Evolutionary conservation across 2,888 invertebrate genomes (phyloP).

Genomic region (Carpatolechia fugitivella): DNA sequence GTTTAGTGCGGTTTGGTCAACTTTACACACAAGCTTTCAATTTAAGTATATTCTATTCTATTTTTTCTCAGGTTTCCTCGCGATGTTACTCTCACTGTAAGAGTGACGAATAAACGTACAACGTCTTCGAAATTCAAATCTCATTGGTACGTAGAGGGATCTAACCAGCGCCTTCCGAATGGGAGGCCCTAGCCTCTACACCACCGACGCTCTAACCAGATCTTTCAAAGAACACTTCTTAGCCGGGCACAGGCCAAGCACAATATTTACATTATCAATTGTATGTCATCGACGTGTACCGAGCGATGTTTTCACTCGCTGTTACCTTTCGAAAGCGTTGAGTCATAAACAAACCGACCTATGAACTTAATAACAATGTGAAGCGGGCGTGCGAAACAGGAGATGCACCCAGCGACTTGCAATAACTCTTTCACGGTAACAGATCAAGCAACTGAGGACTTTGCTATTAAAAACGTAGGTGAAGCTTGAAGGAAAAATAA

Average conservation of each 20-base stretch:
- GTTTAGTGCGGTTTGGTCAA: no score
- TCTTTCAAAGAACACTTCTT: slow-evolving; percentile 41
- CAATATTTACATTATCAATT: slow-evolving; percentile 74
- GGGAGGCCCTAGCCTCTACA: no score
- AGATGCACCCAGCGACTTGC: slow-evolving; percentile 69
- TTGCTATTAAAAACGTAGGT: not conserved
- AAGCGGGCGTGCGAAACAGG: slow-evolving; percentile 75
- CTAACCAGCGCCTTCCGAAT: no score
- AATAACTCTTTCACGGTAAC: slow-evolving; percentile 64
- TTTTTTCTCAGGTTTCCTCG: no score
- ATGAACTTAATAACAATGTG: slow-evolving; percentile 77
- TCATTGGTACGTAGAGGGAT: no score
- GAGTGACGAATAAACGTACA: no score
- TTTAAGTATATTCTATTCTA: no score
- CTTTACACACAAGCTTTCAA: no score
- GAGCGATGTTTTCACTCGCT: slow-evolving; percentile 71
- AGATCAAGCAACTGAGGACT: not conserved
- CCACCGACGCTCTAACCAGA: not conserved
- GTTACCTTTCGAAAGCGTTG: slow-evolving; percentile 76
- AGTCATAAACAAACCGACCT: slow-evolving; percentile 77
- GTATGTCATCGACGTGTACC: slow-evolving; percentile 70
- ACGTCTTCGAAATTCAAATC: no score
- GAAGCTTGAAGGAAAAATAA: not conserved
- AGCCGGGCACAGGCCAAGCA: slow-evolving; percentile 55
- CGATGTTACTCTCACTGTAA: no score